These are phyloP conservation scores for Scrobipalpa atriplicella DNA, from an alignment of 2,888 invertebrate genomes.

Conservation along the genomic window DNA sequence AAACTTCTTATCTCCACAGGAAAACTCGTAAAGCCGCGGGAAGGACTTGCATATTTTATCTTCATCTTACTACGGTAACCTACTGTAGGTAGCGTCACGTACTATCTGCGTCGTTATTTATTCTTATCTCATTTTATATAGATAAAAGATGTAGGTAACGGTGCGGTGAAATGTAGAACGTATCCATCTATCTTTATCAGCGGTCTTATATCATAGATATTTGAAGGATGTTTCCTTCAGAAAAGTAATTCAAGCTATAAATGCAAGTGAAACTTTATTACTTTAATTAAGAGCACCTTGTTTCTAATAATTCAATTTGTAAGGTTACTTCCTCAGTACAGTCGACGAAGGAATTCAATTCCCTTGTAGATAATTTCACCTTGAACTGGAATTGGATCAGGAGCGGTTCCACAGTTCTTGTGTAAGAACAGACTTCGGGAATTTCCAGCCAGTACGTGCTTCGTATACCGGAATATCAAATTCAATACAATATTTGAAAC, in stretches of 20 bases:
- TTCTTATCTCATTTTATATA: neutral
- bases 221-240: too few species aligned
- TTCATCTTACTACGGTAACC: neutral
- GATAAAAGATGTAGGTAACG: neutral
- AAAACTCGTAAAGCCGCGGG: too few species aligned
- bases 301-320: neutral
- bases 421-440: constrained; percentile 9
- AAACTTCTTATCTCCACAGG: too few species aligned
- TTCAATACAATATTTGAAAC: neutral
- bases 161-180: neutral
- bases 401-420: neutral
- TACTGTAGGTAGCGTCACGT: neutral
- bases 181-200: too few species aligned
- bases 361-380: constrained; percentile 15
- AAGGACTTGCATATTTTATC: neutral
- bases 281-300: neutral
- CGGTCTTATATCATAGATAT: too few species aligned
- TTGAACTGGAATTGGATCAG: constrained; percentile 16
- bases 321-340: neutral
- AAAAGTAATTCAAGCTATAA: too few species aligned
- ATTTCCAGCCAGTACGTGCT: constrained; percentile 3
- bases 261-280: too few species aligned
- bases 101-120: neutral
- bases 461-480: constrained; percentile 1
- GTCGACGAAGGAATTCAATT: constrained; percentile 7